Conservation (phyloP, 2,113 vertebrate genomes). For the Nicator chloris region DNA sequence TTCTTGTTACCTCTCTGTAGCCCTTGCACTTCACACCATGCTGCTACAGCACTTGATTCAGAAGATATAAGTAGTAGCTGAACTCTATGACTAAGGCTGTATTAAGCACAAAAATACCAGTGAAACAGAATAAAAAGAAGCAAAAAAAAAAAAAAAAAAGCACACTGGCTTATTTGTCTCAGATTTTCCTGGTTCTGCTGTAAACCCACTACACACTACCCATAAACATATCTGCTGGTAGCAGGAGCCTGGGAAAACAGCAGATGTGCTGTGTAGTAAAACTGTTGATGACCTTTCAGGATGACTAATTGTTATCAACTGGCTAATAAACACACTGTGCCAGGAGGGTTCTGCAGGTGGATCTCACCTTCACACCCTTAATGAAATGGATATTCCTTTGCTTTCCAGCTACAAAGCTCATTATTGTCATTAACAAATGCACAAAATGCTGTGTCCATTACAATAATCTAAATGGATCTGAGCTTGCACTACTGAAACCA, state of each 20-base stretch:
- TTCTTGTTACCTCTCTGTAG: background rate
- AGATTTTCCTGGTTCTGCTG: background rate
- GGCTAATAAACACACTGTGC: background rate
- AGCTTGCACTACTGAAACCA: background rate
- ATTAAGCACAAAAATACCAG: background rate
- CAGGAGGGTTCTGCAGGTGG: background rate
- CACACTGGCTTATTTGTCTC: background rate
- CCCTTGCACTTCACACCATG: background rate
- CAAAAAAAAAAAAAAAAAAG: background rate
- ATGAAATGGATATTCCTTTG: background rate
- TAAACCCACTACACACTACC: background rate
- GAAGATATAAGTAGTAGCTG: background rate
- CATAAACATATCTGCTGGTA: background rate
- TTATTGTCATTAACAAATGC: conserved; percentile 14
- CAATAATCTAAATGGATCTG: background rate
- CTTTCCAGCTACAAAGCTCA: conserved; percentile 33
- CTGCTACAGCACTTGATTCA: background rate
- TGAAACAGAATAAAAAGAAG: background rate
- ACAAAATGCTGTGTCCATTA: background rate
- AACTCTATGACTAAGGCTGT: background rate
- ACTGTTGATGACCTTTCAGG: background rate
- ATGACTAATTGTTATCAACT: background rate
- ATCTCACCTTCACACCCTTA: background rate
- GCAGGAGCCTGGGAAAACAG: background rate
- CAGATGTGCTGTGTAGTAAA: background rate